Evolutionary conservation across 2,113 vertebrate species (phyloP).

Genomic region (Pelvicachromis taeniatus): DNA sequence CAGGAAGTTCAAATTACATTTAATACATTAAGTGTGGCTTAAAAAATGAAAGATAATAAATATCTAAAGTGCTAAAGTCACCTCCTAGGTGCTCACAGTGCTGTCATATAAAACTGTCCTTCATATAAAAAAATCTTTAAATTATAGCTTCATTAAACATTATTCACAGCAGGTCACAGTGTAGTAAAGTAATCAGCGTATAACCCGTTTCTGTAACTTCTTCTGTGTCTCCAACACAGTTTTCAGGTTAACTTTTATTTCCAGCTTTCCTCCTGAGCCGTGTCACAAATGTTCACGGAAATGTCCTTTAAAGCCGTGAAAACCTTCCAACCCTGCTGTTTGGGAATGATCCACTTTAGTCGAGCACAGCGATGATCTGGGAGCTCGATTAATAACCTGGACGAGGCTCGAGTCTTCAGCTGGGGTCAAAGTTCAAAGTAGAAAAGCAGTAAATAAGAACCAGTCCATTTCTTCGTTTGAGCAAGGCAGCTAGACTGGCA

Average conservation of each 20-base stretch:
- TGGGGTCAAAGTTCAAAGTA: background rate
- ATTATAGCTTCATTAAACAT: background rate
- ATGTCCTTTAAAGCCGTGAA: background rate
- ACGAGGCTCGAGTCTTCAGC: background rate
- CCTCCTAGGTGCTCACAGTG: accelerated
- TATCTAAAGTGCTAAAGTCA: accelerated
- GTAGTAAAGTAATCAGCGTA: background rate
- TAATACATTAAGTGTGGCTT: accelerated
- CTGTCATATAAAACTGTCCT: background rate
- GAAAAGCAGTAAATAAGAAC: background rate
- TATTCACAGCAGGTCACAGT: background rate
- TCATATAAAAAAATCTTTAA: accelerated
- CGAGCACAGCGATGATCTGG: background rate
- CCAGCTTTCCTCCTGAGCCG: background rate
- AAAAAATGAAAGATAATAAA: background rate
- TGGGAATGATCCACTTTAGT: background rate
- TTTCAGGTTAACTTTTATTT: background rate
- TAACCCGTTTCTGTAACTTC: background rate
- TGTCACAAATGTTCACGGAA: background rate
- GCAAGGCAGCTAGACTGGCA: background rate
- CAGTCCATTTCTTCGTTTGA: background rate
- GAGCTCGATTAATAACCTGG: background rate
- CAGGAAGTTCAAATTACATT: background rate
- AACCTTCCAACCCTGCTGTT: background rate
- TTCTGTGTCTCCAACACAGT: background rate